Percentiles rank a stretch among this genome's conserved stretches.
Evolutionary conservation across 2,797 vertebrate genomes (phyloP).

Genomic region (Pogoniulus pusillus): DNA sequence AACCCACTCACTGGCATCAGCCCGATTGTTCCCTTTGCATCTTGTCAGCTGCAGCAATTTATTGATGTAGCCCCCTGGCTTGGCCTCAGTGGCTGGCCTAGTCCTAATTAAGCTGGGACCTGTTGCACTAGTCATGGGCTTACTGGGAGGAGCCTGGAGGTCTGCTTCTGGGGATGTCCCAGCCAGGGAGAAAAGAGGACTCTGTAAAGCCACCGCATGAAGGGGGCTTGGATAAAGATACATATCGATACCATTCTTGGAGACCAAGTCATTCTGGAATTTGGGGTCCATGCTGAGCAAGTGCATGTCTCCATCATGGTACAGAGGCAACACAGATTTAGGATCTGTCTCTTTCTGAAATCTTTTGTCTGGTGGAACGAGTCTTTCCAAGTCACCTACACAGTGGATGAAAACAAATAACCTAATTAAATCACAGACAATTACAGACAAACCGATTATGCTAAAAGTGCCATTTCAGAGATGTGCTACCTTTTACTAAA

Average conservation of each 20-base stretch:
- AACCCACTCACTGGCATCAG: slow-evolving; percentile 35
- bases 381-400: slow-evolving; percentile 90
- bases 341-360: slow-evolving; percentile 72
- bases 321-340: slow-evolving; percentile 51
- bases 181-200: slow-evolving; percentile 86
- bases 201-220: slow-evolving; percentile 94
- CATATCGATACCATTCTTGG: slow-evolving; percentile 84
- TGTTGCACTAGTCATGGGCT: background rate
- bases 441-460: background rate
- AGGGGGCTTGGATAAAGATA: slow-evolving; percentile 94
- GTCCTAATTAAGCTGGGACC: slow-evolving; percentile 38
- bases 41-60: slow-evolving; percentile 82
- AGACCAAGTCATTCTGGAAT: slow-evolving; percentile 88
- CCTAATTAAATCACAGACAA: slow-evolving; percentile 36
- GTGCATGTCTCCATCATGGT: slow-evolving; percentile 52
- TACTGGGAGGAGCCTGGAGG: background rate
- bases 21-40: slow-evolving; percentile 64
- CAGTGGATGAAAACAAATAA: slow-evolving; percentile 29
- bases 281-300: slow-evolving; percentile 78
- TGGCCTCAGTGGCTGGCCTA: slow-evolving; percentile 60
- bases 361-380: slow-evolving; percentile 69
- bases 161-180: slow-evolving; percentile 53
- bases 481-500: slow-evolving; percentile 3
- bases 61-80: slow-evolving; percentile 83
- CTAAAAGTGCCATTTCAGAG: background rate